Conservation (phyloP, 2,888 invertebrate genomes). For the Enchytraeus crypticus region DNA sequence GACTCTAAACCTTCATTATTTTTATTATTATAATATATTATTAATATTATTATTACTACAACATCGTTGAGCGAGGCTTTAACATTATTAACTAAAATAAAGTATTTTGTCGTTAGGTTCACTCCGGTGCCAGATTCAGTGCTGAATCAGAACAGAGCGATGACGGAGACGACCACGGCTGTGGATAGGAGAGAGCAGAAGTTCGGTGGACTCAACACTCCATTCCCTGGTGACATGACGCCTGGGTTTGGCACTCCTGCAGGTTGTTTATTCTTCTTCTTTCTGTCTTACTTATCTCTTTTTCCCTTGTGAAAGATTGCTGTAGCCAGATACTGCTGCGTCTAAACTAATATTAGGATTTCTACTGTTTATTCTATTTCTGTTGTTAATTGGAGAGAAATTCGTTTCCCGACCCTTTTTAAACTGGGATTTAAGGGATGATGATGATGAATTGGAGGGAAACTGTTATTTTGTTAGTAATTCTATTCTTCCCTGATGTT, state of each 20-base stretch:
- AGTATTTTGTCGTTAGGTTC: slow-evolving; percentile 53
- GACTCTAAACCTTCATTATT: too few species aligned
- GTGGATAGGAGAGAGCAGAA: slow-evolving; percentile 42
- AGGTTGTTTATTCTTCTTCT: not conserved
- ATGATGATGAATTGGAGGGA: too few species aligned
- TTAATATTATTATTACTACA: too few species aligned
- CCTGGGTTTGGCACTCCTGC: slow-evolving; percentile 50
- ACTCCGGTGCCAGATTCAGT: slow-evolving; percentile 96
- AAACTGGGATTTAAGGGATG: too few species aligned
- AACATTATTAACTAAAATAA: not conserved
- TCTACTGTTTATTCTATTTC: not conserved
- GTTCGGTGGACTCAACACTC: slow-evolving; percentile 58
- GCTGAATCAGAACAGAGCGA: slow-evolving; percentile 59
- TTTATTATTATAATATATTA: too few species aligned
- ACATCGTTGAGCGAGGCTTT: too few species aligned
- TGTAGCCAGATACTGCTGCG: not conserved
- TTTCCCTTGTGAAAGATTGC: not conserved
- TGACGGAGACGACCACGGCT: slow-evolving; percentile 52
- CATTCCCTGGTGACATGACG: slow-evolving; percentile 38
- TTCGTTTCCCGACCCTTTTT: too few species aligned
- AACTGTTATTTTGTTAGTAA: too few species aligned
- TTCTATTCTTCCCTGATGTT: too few species aligned
- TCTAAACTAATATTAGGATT: not conserved
- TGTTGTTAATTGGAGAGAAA: not conserved
- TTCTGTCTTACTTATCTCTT: not conserved